Evolutionary conservation across 2,888 invertebrate species (phyloP).

Genomic region (Oxystoma pomonae): DNA sequence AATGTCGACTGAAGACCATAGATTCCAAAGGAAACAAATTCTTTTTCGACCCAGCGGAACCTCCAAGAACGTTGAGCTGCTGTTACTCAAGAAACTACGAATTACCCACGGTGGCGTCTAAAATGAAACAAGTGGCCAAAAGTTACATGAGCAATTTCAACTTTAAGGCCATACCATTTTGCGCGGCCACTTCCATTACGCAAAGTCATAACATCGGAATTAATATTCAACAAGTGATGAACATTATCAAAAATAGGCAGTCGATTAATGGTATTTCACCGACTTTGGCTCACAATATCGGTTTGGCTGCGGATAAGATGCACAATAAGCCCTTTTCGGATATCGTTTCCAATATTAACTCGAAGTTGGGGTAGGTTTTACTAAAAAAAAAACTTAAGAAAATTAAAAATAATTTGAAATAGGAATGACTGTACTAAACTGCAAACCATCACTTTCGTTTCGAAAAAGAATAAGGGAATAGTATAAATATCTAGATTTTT

Average conservation of each 20-base stretch:
- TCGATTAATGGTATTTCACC: conserved; percentile 44
- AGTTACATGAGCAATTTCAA: conserved; percentile 49
- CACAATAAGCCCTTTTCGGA: conserved; percentile 38
- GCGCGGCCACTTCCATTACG: conserved; percentile 57
- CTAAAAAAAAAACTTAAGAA: too few species aligned
- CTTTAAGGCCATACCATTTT: conserved; percentile 55
- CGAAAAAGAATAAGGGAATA: too few species aligned
- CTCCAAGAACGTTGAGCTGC: conserved; percentile 27
- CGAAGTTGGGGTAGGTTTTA: conserved; percentile 37
- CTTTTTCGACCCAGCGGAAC: conserved; percentile 29
- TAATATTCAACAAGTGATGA: conserved; percentile 61
- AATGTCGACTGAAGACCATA: conserved; percentile 26
- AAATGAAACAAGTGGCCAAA: conserved; percentile 58
- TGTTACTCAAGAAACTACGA: conserved; percentile 50
- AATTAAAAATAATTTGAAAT: too few species aligned
- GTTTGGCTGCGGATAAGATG: conserved; percentile 43
- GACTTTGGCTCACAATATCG: conserved; percentile 47
- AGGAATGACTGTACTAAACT: too few species aligned
- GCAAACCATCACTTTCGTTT: too few species aligned
- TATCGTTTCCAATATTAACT: conserved; percentile 41
- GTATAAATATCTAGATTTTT: too few species aligned
- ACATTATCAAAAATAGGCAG: conserved; percentile 32
- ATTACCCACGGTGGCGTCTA: conserved; percentile 62
- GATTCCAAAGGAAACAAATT: conserved; percentile 13
- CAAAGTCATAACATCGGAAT: conserved; percentile 63